A percentile compares a stretch with the other conserved stretches of the same genome.
Conservation (phyloP, 2,888 invertebrate species). For the Palloptera scutellata region DNA sequence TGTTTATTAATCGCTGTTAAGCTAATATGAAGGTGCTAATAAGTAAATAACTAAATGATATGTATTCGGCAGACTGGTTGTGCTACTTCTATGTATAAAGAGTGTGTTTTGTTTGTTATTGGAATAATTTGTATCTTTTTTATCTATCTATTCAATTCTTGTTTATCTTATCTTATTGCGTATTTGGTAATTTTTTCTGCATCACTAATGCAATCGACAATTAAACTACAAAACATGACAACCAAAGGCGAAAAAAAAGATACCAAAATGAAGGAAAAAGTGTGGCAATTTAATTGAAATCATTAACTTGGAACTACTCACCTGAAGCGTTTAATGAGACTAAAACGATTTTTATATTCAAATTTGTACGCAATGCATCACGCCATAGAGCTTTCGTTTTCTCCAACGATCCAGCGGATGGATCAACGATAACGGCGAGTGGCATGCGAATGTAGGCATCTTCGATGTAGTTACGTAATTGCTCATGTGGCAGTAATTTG, state of each 20-base stretch:
- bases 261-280: not conserved
- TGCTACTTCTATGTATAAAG: too few relatives aligned
- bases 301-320: slow-evolving; percentile 41
- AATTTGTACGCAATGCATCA: slow-evolving; percentile 60
- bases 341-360: slow-evolving; percentile 62
- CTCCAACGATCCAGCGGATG: slow-evolving; percentile 57
- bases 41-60: too few relatives aligned
- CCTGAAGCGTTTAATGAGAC: slow-evolving; percentile 62
- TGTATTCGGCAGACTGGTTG: too few relatives aligned
- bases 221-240: not conserved
- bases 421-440: slow-evolving; percentile 63
- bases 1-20: too few relatives aligned
- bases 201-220: too few relatives aligned
- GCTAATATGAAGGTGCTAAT: too few relatives aligned
- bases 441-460: slow-evolving; percentile 64
- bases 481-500: slow-evolving; percentile 60
- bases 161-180: too few relatives aligned
- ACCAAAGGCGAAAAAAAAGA: not conserved
- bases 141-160: too few relatives aligned
- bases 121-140: too few relatives aligned
- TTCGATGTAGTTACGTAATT: slow-evolving; percentile 62
- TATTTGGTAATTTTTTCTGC: not conserved
- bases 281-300: too few relatives aligned
- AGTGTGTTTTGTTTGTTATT: too few relatives aligned
- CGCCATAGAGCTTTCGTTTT: slow-evolving; percentile 61